Percentiles rank a stretch among this genome's conserved stretches.
Evolutionary conservation across 2,797 vertebrate genomes (phyloP).

Genomic region (Mormyrus proboscirostris): DNA sequence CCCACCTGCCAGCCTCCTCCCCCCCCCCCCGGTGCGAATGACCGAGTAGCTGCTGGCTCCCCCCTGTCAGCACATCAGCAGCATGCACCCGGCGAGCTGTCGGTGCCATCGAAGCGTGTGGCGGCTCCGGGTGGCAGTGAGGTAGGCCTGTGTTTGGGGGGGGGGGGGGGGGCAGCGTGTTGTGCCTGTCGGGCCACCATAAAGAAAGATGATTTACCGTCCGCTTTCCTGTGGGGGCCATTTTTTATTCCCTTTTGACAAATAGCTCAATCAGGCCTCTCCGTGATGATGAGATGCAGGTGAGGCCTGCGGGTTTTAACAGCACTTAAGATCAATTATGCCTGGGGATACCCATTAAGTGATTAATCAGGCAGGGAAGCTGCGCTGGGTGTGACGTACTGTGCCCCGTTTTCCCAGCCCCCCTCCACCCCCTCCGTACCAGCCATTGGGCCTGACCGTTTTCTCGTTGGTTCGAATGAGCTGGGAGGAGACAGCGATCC

Average conservation of each 20-base stretch:
- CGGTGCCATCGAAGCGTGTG: slow-evolving; percentile 16
- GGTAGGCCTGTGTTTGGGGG: slow-evolving; percentile 19
- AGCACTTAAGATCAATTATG: slow-evolving; percentile 50
- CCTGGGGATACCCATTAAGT: slow-evolving; percentile 40
- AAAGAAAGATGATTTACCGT: slow-evolving; percentile 35
- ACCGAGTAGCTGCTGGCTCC: neutral
- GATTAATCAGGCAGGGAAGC: slow-evolving; percentile 42
- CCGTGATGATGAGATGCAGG: slow-evolving; percentile 43
- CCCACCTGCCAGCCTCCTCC: slow-evolving; percentile 7
- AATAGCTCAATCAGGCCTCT: slow-evolving; percentile 43
- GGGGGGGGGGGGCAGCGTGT: neutral
- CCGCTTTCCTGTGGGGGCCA: slow-evolving; percentile 33
- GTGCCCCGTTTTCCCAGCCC: neutral
- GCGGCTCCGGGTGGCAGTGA: slow-evolving; percentile 28
- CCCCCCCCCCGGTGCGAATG: slow-evolving; percentile 20
- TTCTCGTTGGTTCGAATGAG: neutral
- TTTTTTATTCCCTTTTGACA: slow-evolving; percentile 43
- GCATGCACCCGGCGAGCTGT: slow-evolving; percentile 12
- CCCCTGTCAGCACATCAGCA: slow-evolving; percentile 28
- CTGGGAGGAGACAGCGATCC: neutral
- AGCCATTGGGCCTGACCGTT: neutral
- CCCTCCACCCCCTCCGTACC: neutral
- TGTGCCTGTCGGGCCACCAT: slow-evolving; percentile 19
- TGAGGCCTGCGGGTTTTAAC: slow-evolving; percentile 41
- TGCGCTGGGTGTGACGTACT: neutral